Evolutionary conservation across 2,797 vertebrate species (phyloP).

Genomic region (Pseudopleuronectes americanus): DNA sequence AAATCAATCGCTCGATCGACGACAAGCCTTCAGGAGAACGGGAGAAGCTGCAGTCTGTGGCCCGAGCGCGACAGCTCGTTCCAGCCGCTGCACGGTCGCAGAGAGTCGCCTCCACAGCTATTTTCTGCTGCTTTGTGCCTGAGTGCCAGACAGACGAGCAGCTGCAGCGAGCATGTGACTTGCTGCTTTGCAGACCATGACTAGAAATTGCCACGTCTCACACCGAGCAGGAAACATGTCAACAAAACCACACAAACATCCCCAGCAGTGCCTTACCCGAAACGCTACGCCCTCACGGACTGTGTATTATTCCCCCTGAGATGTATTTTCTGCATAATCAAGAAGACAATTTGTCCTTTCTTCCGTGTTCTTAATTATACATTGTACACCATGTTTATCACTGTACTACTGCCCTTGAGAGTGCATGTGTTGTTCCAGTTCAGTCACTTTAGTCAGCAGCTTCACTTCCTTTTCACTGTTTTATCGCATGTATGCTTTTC

Average conservation of each 20-base stretch:
- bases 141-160: slow-evolving; percentile 62
- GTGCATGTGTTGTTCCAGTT: slow-evolving; percentile 11
- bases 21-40: slow-evolving; percentile 17
- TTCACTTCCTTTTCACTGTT: slow-evolving; percentile 57
- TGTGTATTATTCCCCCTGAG: slow-evolving; percentile 16
- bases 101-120: slow-evolving; percentile 46
- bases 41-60: slow-evolving; percentile 20
- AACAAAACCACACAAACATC: slow-evolving; percentile 36
- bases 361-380: slow-evolving; percentile 27
- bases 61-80: slow-evolving; percentile 18
- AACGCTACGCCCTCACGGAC: background rate
- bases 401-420: background rate
- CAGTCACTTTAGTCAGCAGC: slow-evolving; percentile 57
- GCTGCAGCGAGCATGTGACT: slow-evolving; percentile 72
- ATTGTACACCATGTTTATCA: slow-evolving; percentile 25
- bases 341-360: slow-evolving; percentile 21
- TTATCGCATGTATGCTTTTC: slow-evolving; percentile 31
- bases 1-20: slow-evolving; percentile 22
- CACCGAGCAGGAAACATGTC: slow-evolving; percentile 53
- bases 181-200: slow-evolving; percentile 61
- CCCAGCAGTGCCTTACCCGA: slow-evolving; percentile 31
- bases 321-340: slow-evolving; percentile 24
- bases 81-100: slow-evolving; percentile 11
- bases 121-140: slow-evolving; percentile 49
- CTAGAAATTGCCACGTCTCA: slow-evolving; percentile 57